Evolutionary conservation across 2,888 invertebrate species (phyloP).

Genomic region (Archips xylosteana): DNA sequence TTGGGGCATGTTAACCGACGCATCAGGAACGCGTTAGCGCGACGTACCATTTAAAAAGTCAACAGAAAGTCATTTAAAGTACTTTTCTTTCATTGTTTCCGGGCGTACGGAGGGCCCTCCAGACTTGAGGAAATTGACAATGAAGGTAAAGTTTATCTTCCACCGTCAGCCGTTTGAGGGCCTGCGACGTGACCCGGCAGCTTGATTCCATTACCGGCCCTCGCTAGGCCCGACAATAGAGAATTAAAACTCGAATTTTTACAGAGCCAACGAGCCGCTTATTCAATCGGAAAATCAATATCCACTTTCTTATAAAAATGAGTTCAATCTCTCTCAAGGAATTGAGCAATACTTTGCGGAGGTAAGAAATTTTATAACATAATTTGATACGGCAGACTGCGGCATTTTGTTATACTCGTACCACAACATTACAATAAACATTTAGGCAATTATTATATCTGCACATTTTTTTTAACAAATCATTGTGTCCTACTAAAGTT

Average conservation of each 20-base stretch:
- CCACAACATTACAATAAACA: neutral
- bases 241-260: constrained; percentile 77
- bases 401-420: neutral
- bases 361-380: constrained; percentile 25
- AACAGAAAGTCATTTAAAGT: constrained; percentile 72
- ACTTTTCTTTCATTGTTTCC: constrained; percentile 81
- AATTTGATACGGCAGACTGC: constrained; percentile 15
- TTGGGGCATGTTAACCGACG: constrained; percentile 36
- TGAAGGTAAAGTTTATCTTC: constrained; percentile 83
- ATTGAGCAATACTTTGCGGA: constrained; percentile 37
- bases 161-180: constrained; percentile 78
- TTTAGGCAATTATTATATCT: no score
- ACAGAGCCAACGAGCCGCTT: constrained; percentile 67
- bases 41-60: constrained; percentile 75
- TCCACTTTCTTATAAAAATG: constrained; percentile 46
- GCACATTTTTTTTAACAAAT: no score
- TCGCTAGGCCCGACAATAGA: constrained; percentile 64
- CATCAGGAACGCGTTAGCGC: constrained; percentile 57
- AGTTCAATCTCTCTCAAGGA: constrained; percentile 45
- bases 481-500: no score
- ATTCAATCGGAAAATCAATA: constrained; percentile 75
- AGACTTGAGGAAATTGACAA: constrained; percentile 81
- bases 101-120: constrained; percentile 70
- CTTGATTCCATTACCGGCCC: constrained; percentile 72
- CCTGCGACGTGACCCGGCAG: constrained; percentile 76